Base-by-base conservation (phyloP, 1,140 invertebrate genomes). In the Drosophila athabasca region DNA sequence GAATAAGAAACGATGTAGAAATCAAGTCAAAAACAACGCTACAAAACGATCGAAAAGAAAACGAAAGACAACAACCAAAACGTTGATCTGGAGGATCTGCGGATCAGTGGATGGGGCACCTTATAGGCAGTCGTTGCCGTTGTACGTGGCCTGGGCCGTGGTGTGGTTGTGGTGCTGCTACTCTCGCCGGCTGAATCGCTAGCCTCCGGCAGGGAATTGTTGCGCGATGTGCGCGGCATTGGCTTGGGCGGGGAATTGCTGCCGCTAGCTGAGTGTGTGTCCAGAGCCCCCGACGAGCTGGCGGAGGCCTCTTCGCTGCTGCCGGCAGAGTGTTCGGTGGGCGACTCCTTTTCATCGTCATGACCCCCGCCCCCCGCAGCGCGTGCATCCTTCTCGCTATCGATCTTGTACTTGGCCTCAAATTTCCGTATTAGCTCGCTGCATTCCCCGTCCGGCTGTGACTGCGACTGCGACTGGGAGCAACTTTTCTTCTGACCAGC, bases 101-200 rank as follows among this genome's bases (percentile, higher is more conserved):
- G 17, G 17, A 8, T 11, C 22, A 39, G 29, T 13, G 45, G 52
- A 39, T 24, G 49, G 29, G 50, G 76, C 90, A 92, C 91, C 91
- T 92, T 92, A 52, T 92, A 92, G 22, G 88, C 71, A 17, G 84
- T 59, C 5, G 94, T 94, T 6, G 95, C 95, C 1, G 95, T 94
- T 1, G 96, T 96, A 83, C 95, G 94, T 50, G 95, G 95, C 11
- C 95, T 93, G 8, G 96, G 96, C 77, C 95, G 95, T 0, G 95
- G 95, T 5, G 71, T 70, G 45, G 29, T 39, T 39, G 35, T 54
- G 26, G 62, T 92, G 75, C 69, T 64, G 68, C 78, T 75, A 59
- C 70, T 49, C 55, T 76, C 85, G 41, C 69, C 73, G 17, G 64
- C 64, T 6, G 66, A 68, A 51, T 76, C 64, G 51, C 57, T 55